Evolutionary conservation across 1,140 invertebrate genomes (phyloP).

Genomic region (Babylonia areolata): DNA sequence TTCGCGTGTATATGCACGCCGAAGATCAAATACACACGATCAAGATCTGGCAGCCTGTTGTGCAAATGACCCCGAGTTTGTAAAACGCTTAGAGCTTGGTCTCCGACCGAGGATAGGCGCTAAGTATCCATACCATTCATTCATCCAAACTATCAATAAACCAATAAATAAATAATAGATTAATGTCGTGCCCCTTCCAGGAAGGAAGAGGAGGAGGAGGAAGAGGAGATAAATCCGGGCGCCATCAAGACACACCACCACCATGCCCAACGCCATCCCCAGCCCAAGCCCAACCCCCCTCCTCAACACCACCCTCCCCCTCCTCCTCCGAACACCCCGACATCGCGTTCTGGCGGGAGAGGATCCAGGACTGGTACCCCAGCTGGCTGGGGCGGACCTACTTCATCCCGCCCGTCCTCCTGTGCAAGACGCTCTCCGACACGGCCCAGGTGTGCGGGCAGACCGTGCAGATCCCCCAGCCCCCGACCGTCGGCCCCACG

Average conservation of each 20-base stretch:
- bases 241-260: background rate
- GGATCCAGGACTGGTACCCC: background rate
- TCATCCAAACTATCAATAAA: no score
- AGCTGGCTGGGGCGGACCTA: background rate
- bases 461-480: background rate
- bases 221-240: background rate
- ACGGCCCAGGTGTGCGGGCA: background rate
- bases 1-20: no score
- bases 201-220: background rate
- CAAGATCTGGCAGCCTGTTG: no score
- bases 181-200: background rate
- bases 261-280: background rate
- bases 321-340: background rate
- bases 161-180: no score
- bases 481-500: background rate
- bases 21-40: no score
- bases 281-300: background rate
- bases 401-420: constrained; percentile 11
- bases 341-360: background rate
- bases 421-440: background rate
- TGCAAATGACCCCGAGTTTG: no score
- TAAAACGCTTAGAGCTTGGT: no score
- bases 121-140: no score
- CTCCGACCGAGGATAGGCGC: no score
- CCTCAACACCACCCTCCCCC: background rate